Percentiles rank a stretch among this genome's conserved stretches.
phyloP scores from a whole-genome alignment of 2,888 invertebrate genomes.

The Rhamnusium bicolor region DNA sequence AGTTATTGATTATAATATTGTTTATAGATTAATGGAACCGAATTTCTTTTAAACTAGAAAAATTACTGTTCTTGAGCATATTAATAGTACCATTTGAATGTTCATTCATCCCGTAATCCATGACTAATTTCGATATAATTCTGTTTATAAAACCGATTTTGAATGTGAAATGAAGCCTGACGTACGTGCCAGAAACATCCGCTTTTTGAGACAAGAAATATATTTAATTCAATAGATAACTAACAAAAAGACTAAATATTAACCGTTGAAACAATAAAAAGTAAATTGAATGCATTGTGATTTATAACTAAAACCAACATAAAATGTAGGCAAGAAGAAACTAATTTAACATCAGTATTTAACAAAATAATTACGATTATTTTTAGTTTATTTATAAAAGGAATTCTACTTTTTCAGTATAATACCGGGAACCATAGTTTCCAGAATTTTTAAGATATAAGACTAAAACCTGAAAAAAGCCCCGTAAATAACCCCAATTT shows the following conservation, averaged over 20 bases:
- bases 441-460: too few relatives aligned
- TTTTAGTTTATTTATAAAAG: neutral
- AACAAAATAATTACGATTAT: constrained; percentile 45
- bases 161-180: constrained; percentile 62
- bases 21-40: constrained; percentile 28
- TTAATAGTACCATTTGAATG: constrained; percentile 50
- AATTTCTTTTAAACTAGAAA: constrained; percentile 26
- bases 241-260: constrained; percentile 52
- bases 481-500: too few relatives aligned
- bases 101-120: constrained; percentile 55
- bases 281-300: constrained; percentile 56
- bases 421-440: too few relatives aligned
- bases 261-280: constrained; percentile 56
- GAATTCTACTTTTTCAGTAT: too few relatives aligned
- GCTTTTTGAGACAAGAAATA: constrained; percentile 50
- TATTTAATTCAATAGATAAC: constrained; percentile 42
- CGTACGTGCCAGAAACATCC: constrained; percentile 55
- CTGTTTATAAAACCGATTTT: constrained; percentile 64
- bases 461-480: too few relatives aligned
- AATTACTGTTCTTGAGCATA: constrained; percentile 31
- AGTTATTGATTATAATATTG: constrained; percentile 27
- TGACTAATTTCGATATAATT: constrained; percentile 62
- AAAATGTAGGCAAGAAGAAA: constrained; percentile 41
- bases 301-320: constrained; percentile 51
- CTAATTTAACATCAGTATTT: constrained; percentile 51